phyloP scores from a whole-genome alignment of 2,113 vertebrate genomes.

The Scytalopus superciliaris region DNA sequence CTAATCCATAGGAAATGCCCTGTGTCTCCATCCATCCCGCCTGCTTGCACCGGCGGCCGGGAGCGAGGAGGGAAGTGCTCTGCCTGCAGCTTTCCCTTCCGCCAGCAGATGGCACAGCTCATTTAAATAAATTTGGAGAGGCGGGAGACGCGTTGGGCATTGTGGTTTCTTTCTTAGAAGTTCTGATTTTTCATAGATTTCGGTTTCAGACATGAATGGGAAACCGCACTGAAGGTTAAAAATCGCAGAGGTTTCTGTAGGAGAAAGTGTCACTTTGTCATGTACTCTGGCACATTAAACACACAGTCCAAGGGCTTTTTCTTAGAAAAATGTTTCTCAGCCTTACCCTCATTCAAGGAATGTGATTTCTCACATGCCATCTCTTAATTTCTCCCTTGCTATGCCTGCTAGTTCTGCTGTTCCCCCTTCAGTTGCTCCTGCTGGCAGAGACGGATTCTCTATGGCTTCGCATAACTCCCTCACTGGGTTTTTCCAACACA shows the following conservation, averaged over 20 bases:
- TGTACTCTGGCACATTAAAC: fast-evolving
- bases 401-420: neutral
- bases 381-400: neutral
- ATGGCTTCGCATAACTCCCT: neutral
- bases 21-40: conserved; percentile 22
- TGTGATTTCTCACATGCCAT: neutral
- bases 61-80: neutral
- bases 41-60: neutral
- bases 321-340: neutral
- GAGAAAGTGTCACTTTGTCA: neutral
- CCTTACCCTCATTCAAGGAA: neutral
- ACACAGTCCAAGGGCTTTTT: fast-evolving
- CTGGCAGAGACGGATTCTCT: neutral
- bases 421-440: neutral
- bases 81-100: neutral
- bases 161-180: conserved; percentile 22
- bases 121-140: conserved; percentile 17
- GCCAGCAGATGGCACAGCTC: conserved; percentile 68
- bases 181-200: conserved; percentile 31
- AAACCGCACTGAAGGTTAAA: neutral
- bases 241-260: neutral
- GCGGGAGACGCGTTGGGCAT: neutral
- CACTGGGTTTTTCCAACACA: neutral
- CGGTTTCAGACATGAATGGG: neutral
- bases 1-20: conserved; percentile 67